These are phyloP conservation scores for Drosophila pandora DNA, from an alignment of 1,140 invertebrate genomes.

Conservation along the genomic window DNA sequence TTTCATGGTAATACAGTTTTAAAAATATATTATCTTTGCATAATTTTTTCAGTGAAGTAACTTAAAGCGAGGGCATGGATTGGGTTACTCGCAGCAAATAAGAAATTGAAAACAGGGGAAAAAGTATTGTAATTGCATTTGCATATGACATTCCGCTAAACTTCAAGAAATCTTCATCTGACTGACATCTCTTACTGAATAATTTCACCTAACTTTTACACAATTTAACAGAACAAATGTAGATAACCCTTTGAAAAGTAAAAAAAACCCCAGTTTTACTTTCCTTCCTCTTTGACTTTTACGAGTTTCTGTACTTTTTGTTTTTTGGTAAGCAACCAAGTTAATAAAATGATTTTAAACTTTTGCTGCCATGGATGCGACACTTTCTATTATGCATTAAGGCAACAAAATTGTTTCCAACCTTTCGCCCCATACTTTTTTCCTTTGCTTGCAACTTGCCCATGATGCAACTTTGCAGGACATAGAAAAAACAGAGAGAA, in stretches of 20 bases:
- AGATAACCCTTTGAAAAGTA: background rate
- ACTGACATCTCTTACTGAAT: background rate
- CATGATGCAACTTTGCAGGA: conserved; percentile 33
- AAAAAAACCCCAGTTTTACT: background rate
- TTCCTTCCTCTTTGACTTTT: conserved; percentile 2
- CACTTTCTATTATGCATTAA: conserved; percentile 51
- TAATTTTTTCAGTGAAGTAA: background rate
- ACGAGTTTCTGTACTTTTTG: conserved; percentile 9
- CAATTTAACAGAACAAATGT: background rate
- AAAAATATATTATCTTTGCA: too few relatives aligned
- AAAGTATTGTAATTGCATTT: conserved; percentile 62
- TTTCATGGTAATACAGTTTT: too few relatives aligned
- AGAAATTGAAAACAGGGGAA: conserved; percentile 4
- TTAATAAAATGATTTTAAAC: conserved; percentile 62
- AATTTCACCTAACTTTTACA: background rate
- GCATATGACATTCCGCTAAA: conserved; percentile 58
- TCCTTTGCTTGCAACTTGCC: conserved; percentile 26
- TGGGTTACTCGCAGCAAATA: conserved; percentile 10
- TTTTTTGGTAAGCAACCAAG: conserved; percentile 33
- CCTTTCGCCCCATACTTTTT: conserved; percentile 19
- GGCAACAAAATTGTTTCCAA: conserved; percentile 53
- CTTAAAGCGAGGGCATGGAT: conserved; percentile 1
- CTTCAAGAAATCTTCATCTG: conserved; percentile 3
- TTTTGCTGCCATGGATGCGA: conserved; percentile 45
- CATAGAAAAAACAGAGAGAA: conserved; percentile 3